phyloP scores from a whole-genome alignment of 2,113 vertebrate species.

The Pluvianellus socialis region DNA sequence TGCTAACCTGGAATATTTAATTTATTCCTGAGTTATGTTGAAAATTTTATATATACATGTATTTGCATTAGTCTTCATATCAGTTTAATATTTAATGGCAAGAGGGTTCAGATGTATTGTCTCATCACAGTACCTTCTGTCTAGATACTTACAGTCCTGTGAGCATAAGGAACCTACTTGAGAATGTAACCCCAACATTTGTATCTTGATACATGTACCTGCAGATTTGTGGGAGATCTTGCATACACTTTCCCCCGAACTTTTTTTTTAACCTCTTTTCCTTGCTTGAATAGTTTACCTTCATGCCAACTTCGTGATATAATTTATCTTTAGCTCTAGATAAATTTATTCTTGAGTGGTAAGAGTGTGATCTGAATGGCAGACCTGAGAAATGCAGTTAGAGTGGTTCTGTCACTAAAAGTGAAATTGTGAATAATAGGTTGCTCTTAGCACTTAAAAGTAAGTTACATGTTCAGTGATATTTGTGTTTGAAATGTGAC shows the following conservation, averaged over 20 bases:
- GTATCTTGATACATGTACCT: not conserved
- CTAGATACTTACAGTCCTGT: not conserved
- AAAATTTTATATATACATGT: not conserved
- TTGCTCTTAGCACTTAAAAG: not conserved
- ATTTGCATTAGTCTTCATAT: not conserved
- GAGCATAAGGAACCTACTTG: not conserved
- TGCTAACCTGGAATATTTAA: not conserved
- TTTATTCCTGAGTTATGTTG: not conserved
- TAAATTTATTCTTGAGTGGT: not conserved
- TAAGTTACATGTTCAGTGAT: not conserved
- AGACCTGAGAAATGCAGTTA: slow-evolving; percentile 4
- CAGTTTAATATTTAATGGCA: not conserved
- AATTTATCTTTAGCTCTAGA: not conserved
- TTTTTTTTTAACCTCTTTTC: not conserved
- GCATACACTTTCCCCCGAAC: not conserved
- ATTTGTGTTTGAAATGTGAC: slow-evolving; percentile 1
- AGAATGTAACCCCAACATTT: not conserved
- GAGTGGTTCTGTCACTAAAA: not conserved
- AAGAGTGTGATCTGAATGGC: not conserved
- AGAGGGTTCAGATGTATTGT: not conserved
- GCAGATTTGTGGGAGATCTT: not conserved
- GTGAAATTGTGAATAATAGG: slow-evolving; percentile 10
- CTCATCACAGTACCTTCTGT: no score
- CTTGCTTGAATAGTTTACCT: not conserved
- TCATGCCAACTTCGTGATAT: not conserved